Conservation (phyloP, 1,140 invertebrate genomes). For the Reticulitermes speratus region DNA sequence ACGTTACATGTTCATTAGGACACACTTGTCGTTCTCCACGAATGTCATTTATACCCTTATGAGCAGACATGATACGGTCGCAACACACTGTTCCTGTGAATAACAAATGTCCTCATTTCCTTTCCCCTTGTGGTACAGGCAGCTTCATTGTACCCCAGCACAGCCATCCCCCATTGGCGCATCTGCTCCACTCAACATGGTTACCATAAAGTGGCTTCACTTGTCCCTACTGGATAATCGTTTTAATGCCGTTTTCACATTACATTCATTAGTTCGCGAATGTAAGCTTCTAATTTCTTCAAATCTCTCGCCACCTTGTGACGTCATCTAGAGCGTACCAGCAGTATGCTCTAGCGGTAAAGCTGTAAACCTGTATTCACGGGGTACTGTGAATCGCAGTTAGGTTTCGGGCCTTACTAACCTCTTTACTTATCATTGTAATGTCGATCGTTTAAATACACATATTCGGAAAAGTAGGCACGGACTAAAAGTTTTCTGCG, state of each 20-base stretch:
- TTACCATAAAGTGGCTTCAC: not conserved
- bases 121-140: not conserved
- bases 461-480: too few relatives aligned
- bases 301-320: constrained; percentile 1
- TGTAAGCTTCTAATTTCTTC: constrained; percentile 9
- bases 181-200: not conserved
- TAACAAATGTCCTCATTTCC: not conserved
- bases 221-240: not conserved
- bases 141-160: not conserved
- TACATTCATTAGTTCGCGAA: constrained; percentile 16
- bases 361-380: too few relatives aligned
- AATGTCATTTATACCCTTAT: not conserved
- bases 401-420: too few relatives aligned
- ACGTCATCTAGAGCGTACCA: not conserved
- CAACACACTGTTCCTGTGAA: not conserved
- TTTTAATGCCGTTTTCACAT: not conserved
- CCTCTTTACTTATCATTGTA: too few relatives aligned
- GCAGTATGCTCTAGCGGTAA: too few relatives aligned
- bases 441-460: too few relatives aligned
- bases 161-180: not conserved
- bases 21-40: not conserved
- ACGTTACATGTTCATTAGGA: not conserved
- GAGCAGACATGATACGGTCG: not conserved
- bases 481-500: too few relatives aligned
- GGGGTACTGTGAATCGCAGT: too few relatives aligned